Percentiles rank a stretch among this genome's conserved stretches.
phyloP scores from a whole-genome alignment of 1,140 invertebrate species.

The Diplogasteroides magnus region DNA sequence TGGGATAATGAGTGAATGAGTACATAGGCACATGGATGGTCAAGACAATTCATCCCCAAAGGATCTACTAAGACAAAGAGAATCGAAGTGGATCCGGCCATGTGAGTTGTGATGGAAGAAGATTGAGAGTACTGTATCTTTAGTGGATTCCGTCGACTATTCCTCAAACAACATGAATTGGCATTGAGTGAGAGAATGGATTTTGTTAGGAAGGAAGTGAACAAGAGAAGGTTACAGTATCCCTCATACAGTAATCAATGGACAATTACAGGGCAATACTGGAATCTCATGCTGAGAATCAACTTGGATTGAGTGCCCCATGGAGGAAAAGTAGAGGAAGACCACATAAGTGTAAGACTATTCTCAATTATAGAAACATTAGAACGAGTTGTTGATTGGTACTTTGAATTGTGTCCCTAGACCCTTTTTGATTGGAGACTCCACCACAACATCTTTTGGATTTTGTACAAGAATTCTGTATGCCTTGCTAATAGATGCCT shows the following conservation, averaged over 20 bases:
- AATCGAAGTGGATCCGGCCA: not conserved
- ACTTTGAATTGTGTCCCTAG: too few species aligned
- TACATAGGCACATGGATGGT: not conserved
- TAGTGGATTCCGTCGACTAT: not conserved
- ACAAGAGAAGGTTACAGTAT: conserved; percentile 1
- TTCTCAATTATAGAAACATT: not conserved
- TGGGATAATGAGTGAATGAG: too few species aligned
- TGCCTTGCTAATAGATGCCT: too few species aligned
- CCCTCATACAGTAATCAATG: not conserved
- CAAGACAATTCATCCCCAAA: not conserved
- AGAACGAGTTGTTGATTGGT: not conserved
- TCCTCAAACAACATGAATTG: not conserved
- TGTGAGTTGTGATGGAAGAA: not conserved
- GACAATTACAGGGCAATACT: not conserved
- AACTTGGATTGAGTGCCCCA: not conserved
- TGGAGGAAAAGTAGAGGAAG: not conserved
- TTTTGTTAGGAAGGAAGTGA: not conserved
- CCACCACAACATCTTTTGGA: too few species aligned
- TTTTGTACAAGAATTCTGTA: too few species aligned
- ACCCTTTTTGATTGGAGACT: too few species aligned
- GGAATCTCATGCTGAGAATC: not conserved
- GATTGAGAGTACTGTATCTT: not conserved
- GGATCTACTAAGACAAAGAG: not conserved
- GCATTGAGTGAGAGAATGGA: not conserved
- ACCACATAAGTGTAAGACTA: not conserved